A percentile compares a stretch with the other conserved stretches of the same genome.
These are phyloP conservation scores for Anolis sagrei DNA, from an alignment of 2,113 vertebrate species.

Conservation along the genomic window DNA sequence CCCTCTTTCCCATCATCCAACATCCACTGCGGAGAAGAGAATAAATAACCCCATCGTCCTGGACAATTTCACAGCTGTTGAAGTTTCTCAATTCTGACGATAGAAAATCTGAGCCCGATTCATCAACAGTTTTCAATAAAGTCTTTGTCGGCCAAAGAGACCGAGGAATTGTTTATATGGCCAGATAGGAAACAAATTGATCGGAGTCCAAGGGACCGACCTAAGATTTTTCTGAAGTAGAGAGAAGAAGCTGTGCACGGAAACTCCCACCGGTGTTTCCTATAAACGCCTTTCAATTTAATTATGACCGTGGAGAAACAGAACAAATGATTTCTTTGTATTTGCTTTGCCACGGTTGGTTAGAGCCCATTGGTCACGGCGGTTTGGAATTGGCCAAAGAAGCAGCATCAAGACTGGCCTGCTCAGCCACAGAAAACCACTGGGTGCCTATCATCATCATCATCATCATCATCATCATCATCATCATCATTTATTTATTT, in stretches of 20 bases:
- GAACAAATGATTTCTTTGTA: slow-evolving; percentile 31
- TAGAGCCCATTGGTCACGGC: slow-evolving; percentile 55
- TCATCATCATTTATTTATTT: too few relatives aligned
- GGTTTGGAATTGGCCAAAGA: background rate
- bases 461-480: too few relatives aligned
- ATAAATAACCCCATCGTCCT: background rate
- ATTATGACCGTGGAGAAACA: slow-evolving; percentile 33
- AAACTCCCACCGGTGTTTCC: slow-evolving; percentile 22
- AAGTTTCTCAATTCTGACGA: background rate
- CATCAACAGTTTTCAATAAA: background rate
- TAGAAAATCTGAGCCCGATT: background rate
- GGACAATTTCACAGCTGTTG: background rate
- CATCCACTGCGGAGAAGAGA: background rate
- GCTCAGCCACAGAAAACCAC: background rate
- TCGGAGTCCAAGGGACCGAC: slow-evolving; percentile 1
- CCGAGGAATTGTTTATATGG: background rate
- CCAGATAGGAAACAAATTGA: background rate
- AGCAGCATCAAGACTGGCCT: too few relatives aligned
- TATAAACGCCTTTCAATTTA: slow-evolving; percentile 55
- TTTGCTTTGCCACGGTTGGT: slow-evolving; percentile 51
- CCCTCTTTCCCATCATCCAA: too few relatives aligned
- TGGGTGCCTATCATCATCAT: too few relatives aligned
- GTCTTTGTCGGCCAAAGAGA: too few relatives aligned
- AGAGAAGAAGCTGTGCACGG: background rate
- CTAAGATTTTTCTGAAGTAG: background rate